A percentile compares a stretch with the other conserved stretches of the same genome.
Conservation (phyloP, 2,888 invertebrate species). For the Brassicogethes aeneus region DNA sequence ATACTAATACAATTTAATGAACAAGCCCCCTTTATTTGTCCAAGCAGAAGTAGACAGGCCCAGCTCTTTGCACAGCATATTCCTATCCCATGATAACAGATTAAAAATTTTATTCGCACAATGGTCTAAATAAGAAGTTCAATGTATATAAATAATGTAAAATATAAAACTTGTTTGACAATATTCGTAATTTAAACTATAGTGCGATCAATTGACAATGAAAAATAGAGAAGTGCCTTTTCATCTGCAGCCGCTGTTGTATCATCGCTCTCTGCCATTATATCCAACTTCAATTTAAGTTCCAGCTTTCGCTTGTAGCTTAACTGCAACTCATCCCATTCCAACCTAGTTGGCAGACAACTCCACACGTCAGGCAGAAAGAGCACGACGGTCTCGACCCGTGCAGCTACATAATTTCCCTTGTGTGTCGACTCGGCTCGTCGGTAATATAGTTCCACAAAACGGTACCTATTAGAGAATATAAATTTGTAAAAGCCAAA, state of each 20-base stretch:
- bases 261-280: constrained; percentile 26
- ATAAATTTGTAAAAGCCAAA: too few relatives aligned
- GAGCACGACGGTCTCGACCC: constrained; percentile 95
- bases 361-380: constrained; percentile 98
- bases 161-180: too few relatives aligned
- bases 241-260: constrained; percentile 45
- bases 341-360: constrained; percentile 81
- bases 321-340: constrained; percentile 77
- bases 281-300: constrained; percentile 48
- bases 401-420: constrained; percentile 67
- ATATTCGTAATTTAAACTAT: too few relatives aligned
- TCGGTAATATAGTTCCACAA: constrained; percentile 98
- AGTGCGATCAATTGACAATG: not conserved
- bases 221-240: constrained; percentile 44
- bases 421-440: constrained; percentile 79
- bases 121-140: too few relatives aligned
- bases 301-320: constrained; percentile 71
- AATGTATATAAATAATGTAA: too few relatives aligned
- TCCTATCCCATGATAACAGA: too few relatives aligned
- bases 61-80: too few relatives aligned
- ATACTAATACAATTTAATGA: too few relatives aligned
- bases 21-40: too few relatives aligned
- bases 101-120: too few relatives aligned
- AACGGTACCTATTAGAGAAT: constrained; percentile 99
- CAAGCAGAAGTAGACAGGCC: too few relatives aligned